These are phyloP conservation scores for Caenorhabditis auriculariae DNA, from an alignment of 2,888 invertebrate species.

Conservation along the genomic window DNA sequence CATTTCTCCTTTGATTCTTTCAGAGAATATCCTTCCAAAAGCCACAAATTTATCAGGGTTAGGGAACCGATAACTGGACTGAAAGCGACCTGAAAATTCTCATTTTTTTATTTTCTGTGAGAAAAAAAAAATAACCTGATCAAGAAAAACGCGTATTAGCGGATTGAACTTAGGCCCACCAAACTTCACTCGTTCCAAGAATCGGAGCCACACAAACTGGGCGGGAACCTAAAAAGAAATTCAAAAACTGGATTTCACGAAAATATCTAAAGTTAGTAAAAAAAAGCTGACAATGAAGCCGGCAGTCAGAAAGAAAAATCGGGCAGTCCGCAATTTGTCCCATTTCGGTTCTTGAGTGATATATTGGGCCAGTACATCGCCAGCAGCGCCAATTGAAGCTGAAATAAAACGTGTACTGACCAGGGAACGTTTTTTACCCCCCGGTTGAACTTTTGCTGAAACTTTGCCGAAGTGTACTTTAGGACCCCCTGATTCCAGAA, in stretches of 20 bases:
- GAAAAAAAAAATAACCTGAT: slow-evolving; percentile 34
- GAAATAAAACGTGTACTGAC: too few species aligned
- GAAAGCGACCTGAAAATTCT: slow-evolving; percentile 38
- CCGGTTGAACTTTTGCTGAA: too few species aligned
- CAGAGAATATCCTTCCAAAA: slow-evolving; percentile 47
- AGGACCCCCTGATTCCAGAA: too few species aligned
- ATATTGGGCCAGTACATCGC: slow-evolving; percentile 49
- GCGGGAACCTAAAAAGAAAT: too few species aligned
- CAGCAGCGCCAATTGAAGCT: slow-evolving; percentile 45
- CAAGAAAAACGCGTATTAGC: slow-evolving; percentile 35
- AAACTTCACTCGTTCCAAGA: slow-evolving; percentile 43
- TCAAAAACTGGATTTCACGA: too few species aligned
- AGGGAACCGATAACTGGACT: slow-evolving; percentile 45
- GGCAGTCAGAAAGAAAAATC: slow-evolving; percentile 50
- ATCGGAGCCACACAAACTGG: slow-evolving; percentile 46
- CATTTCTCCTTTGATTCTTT: slow-evolving; percentile 20
- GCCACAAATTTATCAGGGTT: slow-evolving; percentile 46
- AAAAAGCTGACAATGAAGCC: slow-evolving; percentile 44
- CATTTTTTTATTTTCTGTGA: neutral
- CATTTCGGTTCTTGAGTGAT: slow-evolving; percentile 30
- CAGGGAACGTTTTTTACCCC: too few species aligned
- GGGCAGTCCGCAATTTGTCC: slow-evolving; percentile 41
- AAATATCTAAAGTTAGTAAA: too few species aligned
- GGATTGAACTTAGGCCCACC: slow-evolving; percentile 36
- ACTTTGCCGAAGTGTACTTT: too few species aligned